A percentile compares a stretch with the other conserved stretches of the same genome.
These are phyloP conservation scores for Morelia viridis DNA, from an alignment of 2,797 vertebrate genomes.

Conservation along the genomic window DNA sequence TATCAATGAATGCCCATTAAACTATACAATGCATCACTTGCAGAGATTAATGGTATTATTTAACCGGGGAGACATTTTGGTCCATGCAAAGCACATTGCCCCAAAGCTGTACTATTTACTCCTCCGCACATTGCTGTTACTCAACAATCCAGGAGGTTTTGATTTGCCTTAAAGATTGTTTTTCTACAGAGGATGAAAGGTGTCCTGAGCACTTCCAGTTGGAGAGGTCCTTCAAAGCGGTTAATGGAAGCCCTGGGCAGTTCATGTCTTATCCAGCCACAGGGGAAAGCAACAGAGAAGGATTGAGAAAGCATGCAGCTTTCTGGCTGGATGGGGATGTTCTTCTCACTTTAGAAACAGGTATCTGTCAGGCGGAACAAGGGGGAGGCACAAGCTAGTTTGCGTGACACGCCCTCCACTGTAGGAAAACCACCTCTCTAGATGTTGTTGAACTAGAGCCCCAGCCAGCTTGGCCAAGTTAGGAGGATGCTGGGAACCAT, in stretches of 20 bases:
- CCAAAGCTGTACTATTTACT: background rate
- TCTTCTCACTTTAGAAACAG: background rate
- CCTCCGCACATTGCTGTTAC: background rate
- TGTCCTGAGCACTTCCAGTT: background rate
- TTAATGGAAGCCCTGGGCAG: background rate
- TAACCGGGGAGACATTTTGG: background rate
- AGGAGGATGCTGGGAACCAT: background rate
- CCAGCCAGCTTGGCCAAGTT: background rate
- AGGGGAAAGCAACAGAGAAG: background rate
- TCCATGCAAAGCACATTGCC: background rate
- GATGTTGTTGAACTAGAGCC: background rate
- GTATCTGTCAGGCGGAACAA: background rate
- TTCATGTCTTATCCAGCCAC: fast-evolving
- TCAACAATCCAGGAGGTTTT: background rate
- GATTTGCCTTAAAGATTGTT: background rate
- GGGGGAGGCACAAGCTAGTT: background rate
- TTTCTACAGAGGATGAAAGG: background rate
- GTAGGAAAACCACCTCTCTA: background rate
- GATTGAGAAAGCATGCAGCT: background rate
- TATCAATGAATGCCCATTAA: background rate
- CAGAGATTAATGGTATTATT: background rate
- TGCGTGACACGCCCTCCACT: background rate
- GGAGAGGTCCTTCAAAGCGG: background rate
- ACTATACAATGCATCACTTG: background rate
- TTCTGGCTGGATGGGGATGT: background rate